Conservation (phyloP, 2,797 vertebrate species). For the Steatocranus sp. region DNA sequence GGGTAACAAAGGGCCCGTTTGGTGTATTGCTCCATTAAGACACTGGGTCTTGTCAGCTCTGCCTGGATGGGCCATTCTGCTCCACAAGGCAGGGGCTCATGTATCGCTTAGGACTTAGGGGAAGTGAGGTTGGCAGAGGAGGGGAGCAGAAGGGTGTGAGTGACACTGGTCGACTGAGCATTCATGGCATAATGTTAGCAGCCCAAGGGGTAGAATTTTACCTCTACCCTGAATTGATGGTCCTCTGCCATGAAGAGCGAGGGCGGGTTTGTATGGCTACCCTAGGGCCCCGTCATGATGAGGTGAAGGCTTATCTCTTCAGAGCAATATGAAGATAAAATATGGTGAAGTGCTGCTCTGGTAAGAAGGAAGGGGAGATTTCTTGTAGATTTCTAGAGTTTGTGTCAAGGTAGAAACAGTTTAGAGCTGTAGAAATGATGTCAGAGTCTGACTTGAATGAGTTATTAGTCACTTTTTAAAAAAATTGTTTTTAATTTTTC, state of each 20-base stretch:
- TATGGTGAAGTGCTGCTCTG: slow-evolving; percentile 11
- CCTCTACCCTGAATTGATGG: slow-evolving; percentile 72
- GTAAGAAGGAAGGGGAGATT: neutral
- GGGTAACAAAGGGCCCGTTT: slow-evolving; percentile 64
- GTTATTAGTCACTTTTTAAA: neutral
- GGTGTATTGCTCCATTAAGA: slow-evolving; percentile 72
- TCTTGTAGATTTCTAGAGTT: slow-evolving; percentile 12
- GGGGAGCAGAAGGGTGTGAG: slow-evolving; percentile 53
- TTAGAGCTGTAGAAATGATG: neutral
- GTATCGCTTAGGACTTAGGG: slow-evolving; percentile 62
- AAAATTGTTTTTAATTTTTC: neutral
- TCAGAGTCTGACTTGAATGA: neutral
- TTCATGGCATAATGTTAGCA: slow-evolving; percentile 67
- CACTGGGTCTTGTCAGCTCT: slow-evolving; percentile 71
- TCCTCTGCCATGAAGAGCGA: slow-evolving; percentile 58
- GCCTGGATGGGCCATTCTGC: slow-evolving; percentile 62
- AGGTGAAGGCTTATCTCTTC: slow-evolving; percentile 63
- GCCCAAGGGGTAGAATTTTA: slow-evolving; percentile 62
- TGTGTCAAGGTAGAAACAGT: neutral
- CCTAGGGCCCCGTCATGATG: slow-evolving; percentile 44
- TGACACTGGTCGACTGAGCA: slow-evolving; percentile 71
- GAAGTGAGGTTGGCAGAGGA: slow-evolving; percentile 51
- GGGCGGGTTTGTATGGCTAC: slow-evolving; percentile 42
- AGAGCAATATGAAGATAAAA: slow-evolving; percentile 43
- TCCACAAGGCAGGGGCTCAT: slow-evolving; percentile 64